Evolutionary conservation across 2,113 vertebrate genomes (phyloP).

Genomic region (Cynopterus brachyotis): DNA sequence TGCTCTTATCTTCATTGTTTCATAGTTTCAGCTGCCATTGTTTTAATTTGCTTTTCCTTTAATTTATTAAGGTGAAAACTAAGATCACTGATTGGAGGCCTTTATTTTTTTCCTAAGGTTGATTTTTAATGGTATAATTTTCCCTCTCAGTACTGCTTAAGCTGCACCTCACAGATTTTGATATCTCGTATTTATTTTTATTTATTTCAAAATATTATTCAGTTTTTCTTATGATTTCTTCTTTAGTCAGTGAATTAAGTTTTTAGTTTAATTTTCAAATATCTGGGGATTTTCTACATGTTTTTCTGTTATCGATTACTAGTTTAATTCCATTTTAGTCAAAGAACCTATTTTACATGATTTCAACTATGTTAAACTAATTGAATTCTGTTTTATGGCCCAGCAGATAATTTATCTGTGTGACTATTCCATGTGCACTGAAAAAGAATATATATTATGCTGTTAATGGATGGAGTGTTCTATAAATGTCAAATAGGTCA

Average conservation of each 20-base stretch:
- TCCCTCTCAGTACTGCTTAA: not conserved
- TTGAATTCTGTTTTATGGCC: conserved; percentile 8
- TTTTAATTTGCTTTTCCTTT: not conserved
- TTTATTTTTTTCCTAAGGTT: not conserved
- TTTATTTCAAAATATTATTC: not conserved
- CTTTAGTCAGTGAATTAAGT: not conserved
- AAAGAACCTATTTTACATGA: not conserved
- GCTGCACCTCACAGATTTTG: conserved; percentile 2
- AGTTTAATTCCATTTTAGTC: not conserved
- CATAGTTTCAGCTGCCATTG: not conserved
- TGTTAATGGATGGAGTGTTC: not conserved
- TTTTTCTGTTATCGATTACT: not conserved
- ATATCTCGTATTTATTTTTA: not conserved
- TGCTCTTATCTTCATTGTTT: not conserved
- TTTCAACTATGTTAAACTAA: not conserved
- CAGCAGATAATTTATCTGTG: not conserved
- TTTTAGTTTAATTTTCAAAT: not conserved
- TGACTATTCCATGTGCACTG: not conserved
- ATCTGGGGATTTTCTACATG: not conserved
- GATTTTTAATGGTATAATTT: conserved; percentile 13
- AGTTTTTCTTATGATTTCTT: not conserved
- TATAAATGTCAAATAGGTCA: not conserved
- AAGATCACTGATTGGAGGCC: not conserved
- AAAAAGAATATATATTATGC: not conserved
- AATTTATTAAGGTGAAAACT: not conserved